Evolutionary conservation across 2,797 vertebrate species (phyloP).

Genomic region (Pipistrellus kuhlii): DNA sequence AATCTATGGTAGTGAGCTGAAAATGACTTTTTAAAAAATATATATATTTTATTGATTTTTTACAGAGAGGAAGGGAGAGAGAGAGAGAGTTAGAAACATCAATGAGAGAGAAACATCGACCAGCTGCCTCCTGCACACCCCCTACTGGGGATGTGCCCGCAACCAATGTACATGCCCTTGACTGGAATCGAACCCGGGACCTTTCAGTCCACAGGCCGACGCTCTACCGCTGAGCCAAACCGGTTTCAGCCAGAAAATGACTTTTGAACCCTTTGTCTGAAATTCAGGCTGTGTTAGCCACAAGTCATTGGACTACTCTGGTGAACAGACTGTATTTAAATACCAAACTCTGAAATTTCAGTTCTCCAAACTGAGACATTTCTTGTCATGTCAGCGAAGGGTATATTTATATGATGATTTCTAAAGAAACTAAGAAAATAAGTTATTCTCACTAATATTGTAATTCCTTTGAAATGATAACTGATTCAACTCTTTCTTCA

Average conservation of each 20-base stretch:
- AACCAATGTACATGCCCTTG: no score
- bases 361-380: not conserved
- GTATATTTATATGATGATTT: conserved; percentile 35
- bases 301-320: not conserved
- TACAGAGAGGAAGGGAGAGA: no score
- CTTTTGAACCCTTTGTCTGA: not conserved
- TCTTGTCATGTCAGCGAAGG: not conserved
- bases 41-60: no score
- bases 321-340: not conserved
- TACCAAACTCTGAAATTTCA: not conserved
- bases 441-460: not conserved
- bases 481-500: not conserved
- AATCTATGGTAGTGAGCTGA: not conserved
- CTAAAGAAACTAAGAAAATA: not conserved
- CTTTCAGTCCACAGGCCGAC: no score
- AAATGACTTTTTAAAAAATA: not conserved
- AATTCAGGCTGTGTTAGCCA: not conserved
- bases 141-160: no score
- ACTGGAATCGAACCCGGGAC: no score
- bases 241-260: no score
- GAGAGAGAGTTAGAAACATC: no score
- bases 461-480: conserved; percentile 22
- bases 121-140: no score
- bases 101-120: no score
- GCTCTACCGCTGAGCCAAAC: no score